These are phyloP conservation scores for Sialia sialis DNA, from an alignment of 2,113 vertebrate species.

Conservation along the genomic window DNA sequence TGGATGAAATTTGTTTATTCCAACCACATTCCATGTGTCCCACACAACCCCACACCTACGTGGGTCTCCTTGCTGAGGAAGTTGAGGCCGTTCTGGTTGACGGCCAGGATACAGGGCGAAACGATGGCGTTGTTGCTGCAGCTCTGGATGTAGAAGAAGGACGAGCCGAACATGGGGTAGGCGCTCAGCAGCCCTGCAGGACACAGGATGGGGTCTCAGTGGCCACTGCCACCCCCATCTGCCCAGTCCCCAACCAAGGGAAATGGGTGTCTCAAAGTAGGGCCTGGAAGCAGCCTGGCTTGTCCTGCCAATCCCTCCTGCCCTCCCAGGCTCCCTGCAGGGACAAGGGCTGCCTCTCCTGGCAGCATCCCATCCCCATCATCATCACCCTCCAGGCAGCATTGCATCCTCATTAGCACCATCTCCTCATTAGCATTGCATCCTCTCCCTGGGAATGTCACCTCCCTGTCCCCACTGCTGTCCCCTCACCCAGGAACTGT, in stretches of 20 bases:
- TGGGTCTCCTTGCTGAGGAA: conserved; percentile 93
- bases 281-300: background rate
- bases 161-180: conserved; percentile 92
- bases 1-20: background rate
- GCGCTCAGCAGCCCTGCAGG: conserved; percentile 88
- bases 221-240: conserved; percentile 13
- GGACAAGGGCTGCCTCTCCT: no score
- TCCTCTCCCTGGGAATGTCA: background rate
- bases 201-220: conserved; percentile 61
- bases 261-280: fast-evolving
- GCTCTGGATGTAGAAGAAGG: conserved; percentile 97
- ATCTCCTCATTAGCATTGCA: background rate
- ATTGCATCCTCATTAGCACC: background rate
- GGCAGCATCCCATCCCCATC: no score
- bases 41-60: conserved; percentile 75
- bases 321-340: no score
- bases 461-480: fast-evolving
- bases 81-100: conserved; percentile 93
- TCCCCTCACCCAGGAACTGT: conserved; percentile 88
- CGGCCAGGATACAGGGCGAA: conserved; percentile 88
- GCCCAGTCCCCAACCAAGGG: fast-evolving
- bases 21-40: background rate
- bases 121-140: conserved; percentile 81
- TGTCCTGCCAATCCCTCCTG: background rate
- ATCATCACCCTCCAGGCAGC: background rate